Evolutionary conservation across 2,797 vertebrate genomes (phyloP), one percentile per base, ranked within the genome.

Genomic region (Gouania willdenowi): DNA sequence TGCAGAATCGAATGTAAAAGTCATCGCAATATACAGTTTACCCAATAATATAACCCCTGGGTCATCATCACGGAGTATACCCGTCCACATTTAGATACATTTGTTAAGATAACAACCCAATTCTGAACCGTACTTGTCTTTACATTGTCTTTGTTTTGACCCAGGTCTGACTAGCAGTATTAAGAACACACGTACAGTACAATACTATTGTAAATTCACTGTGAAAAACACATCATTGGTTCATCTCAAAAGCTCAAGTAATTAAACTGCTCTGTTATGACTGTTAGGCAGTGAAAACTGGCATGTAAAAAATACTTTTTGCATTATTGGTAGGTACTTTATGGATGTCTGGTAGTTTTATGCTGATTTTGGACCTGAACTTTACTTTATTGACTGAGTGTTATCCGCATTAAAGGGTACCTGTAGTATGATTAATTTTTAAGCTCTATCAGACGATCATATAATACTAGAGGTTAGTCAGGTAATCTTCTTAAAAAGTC

Each of bases 1-100:
- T 87, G 87, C 79, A 85, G 81, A 82, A 67, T 66, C 44, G 10
- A 71, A 73, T 61, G 64, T 57, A 70, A 77, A 72, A 79, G 66
- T 55, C 55, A 74, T 67, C 15, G 57, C 54, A 75, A 80, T 81
- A 77, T 82, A 84, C 79, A 79, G 58, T 62, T 48, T 60, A 80
- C 43, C 41, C 56, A 53, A 45, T 47, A 41, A 35, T 41, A 51
- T 77, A 68, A 79, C 48, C 69, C 75, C 65, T 64, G 71, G 71
- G 73, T 77, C 76, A 66, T 29, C 76, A 66, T 29, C 16, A 62
- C 59, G 32, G 35, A 32, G 47, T 14, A 43, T 30, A 11, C 23
- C 29, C 1, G n/a, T 49, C 4, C 30, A 22, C 25, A 28, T 35
- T 17, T n/a, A n/a, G 21, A 4, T 10, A 30, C 0, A 8, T 37